Base-by-base conservation (phyloP, 1,140 invertebrate species). In the Pristionchus pacificus region DNA sequence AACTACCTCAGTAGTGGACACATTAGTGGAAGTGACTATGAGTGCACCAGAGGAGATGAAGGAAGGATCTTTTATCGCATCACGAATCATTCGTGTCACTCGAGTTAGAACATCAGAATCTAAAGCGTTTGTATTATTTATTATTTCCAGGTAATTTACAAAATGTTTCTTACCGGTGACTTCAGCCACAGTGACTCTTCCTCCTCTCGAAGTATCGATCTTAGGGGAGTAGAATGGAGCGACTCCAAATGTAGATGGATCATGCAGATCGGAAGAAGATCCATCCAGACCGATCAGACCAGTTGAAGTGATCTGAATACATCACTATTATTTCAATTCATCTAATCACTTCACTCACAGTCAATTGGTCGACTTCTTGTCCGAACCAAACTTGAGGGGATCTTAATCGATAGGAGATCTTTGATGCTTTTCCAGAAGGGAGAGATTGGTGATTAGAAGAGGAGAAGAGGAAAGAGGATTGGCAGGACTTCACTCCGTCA, bases 221-320 rank as follows among this genome's bases (percentile, higher is more conserved):
- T 82, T 83, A 1, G 78, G 65, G 25, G 78, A 76, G 61, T 80
- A 83, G 73, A 84, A 84, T 14, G 81, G 82, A 55, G 81, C 81
- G 32, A 83, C 68, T 38, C 77, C 81, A 25, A 65, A 38, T 14
- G 74, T 49, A 27, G 81, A 61, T 77, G 77, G 77, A 24, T 78
- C 79, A 49, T 83, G 82, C 14, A 84, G 70, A 27, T 67, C 49
- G 15, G 65, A 72, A 19, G 31, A 70, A 49, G 60, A 6, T 27
- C 60, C 58, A 27, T 66, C 57, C 1, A 83, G 68, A 38, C 76
- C 64, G 59, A 83, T 77, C 6, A 83, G 59, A 32, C 81, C 81
- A 63, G 81, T 77, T 29, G 79, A 74, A 30, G 82, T 77, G 25
- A 81, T 70, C 81, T 80, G 58, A 70, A 81, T 74, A 76, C 15